Base-by-base conservation (phyloP, 2,113 vertebrate species). In the Rhea pennata region DNA sequence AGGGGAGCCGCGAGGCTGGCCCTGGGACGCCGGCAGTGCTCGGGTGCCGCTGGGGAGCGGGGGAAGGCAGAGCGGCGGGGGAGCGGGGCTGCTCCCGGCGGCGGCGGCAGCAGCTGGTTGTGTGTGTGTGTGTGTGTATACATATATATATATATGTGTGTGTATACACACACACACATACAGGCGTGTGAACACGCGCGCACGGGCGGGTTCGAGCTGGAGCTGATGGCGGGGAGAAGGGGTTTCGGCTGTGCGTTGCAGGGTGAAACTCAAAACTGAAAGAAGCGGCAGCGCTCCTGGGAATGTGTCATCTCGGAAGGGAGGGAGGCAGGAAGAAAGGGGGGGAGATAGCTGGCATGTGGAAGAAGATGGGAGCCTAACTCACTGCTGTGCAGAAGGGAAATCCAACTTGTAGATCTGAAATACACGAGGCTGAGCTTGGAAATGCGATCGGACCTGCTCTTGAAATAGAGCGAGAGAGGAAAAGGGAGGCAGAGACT, bases 361-460 rank as follows among this genome's bases (percentile, higher is more conserved):
- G 88, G 76, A 93, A 93, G 88, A 94, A 87, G 85, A 95, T 87
- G 94, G 24, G 87, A 92, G 93, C 84, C 87, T 95, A 70, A 61
- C 39, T 80, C 82, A 27, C 84, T 48, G 96, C 93, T 36, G 61
- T 59, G 48, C 88, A 54, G 81, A 44, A 36, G 90, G 66, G 79
- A 66, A 64, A 93, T 91, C 92, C 97, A 98, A 98, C 97, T 98
- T 98, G 95, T 97, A 88, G 97, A 84, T 96, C 84, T 82, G 64
- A 76, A 72, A 88, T 46, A 71, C 69, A 36, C 73, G 87, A 70
- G 85, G 19, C 93, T 94, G 91, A 92, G 97, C 93, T 95, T 80
- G 97, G 89, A 87, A 95, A 97, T 72, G 96, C 94, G 94, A 95
- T 80, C 93, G 85, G 85, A 96, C 51, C 97, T 81, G 97, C 97